Evolutionary conservation across 2,888 invertebrate species (phyloP).

Genomic region (Leptothorax acervorum): DNA sequence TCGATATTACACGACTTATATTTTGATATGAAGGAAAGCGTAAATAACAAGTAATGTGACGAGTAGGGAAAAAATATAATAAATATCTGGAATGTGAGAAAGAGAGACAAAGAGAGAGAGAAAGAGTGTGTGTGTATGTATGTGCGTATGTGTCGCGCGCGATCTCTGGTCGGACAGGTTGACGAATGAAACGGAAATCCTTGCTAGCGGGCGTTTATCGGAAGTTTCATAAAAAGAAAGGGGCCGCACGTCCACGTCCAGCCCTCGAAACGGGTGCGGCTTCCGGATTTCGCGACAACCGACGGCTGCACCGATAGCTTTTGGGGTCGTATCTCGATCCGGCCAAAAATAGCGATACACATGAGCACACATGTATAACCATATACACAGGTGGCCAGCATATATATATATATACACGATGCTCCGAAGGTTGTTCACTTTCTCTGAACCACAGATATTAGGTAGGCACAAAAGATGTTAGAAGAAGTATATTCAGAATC

Average conservation of each 20-base stretch:
- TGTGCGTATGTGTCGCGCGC: slow-evolving; percentile 33
- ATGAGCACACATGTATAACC: slow-evolving; percentile 6
- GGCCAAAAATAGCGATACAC: slow-evolving; percentile 60
- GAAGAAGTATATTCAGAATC: background rate
- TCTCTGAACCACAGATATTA: slow-evolving; percentile 8
- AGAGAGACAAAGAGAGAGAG: background rate
- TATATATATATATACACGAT: slow-evolving; percentile 4
- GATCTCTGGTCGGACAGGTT: slow-evolving; percentile 41
- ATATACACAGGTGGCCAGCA: slow-evolving; percentile 3
- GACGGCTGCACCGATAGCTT: slow-evolving; percentile 58
- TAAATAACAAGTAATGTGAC: background rate
- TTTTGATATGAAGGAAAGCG: background rate
- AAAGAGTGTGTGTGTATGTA: background rate
- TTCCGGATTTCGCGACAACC: slow-evolving; percentile 58
- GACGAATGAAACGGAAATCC: slow-evolving; percentile 70
- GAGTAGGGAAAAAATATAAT: background rate
- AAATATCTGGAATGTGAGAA: background rate
- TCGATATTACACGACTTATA: background rate
- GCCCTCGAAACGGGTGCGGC: slow-evolving; percentile 47
- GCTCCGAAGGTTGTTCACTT: background rate
- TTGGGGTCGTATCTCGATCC: slow-evolving; percentile 57
- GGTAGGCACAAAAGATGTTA: background rate
- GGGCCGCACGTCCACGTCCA: slow-evolving; percentile 40
- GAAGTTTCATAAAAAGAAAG: slow-evolving; percentile 64
- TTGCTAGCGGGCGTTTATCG: slow-evolving; percentile 67